These are phyloP conservation scores for Lathamus discolor DNA, from an alignment of 2,113 vertebrate genomes.

Conservation along the genomic window DNA sequence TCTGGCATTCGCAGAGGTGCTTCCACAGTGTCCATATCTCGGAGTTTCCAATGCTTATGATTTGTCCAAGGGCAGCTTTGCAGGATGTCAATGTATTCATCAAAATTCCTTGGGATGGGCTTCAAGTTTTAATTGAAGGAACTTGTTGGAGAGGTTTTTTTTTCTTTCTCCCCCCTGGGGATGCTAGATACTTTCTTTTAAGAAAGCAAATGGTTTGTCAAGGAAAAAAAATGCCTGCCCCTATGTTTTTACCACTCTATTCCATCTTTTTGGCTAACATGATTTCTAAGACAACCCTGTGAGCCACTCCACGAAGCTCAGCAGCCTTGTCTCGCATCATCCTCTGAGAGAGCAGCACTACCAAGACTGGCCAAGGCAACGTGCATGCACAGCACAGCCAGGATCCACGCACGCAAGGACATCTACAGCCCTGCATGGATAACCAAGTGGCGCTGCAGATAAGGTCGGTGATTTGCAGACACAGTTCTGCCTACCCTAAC, in stretches of 20 bases:
- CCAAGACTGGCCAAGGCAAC: accelerated
- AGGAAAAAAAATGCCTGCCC: background rate
- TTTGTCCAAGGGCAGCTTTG: background rate
- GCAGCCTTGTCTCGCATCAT: background rate
- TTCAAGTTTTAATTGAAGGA: background rate
- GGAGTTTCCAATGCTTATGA: background rate
- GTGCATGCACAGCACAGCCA: accelerated
- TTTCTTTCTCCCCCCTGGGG: background rate
- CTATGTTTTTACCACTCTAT: background rate
- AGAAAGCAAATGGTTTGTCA: background rate
- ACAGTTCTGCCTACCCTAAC: accelerated
- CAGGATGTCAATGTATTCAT: background rate
- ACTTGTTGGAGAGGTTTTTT: background rate
- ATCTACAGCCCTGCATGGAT: background rate
- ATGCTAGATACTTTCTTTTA: background rate
- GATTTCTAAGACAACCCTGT: background rate
- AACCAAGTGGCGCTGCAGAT: background rate
- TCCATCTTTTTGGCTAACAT: background rate
- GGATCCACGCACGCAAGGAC: accelerated
- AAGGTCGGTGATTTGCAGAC: background rate
- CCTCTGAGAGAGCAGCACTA: background rate
- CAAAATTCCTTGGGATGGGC: background rate
- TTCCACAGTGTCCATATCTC: background rate
- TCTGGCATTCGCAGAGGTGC: background rate
- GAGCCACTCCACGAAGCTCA: background rate